These are phyloP conservation scores for Parelbella ahira DNA, from an alignment of 2,888 invertebrate species.

Conservation along the genomic window DNA sequence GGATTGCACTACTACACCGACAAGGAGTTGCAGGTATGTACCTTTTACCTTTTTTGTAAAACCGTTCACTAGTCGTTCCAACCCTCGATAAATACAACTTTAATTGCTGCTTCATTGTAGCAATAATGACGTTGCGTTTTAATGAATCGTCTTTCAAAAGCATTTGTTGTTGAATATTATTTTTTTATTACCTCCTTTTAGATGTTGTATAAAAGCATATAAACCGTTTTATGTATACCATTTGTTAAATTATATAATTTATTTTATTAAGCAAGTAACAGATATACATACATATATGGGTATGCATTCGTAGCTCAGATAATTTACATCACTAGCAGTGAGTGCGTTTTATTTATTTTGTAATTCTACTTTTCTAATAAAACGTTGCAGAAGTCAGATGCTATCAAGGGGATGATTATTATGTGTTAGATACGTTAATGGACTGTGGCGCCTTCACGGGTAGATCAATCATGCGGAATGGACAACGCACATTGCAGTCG, in stretches of 20 bases:
- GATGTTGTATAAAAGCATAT: too few relatives aligned
- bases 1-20: slow-evolving; percentile 95
- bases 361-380: slow-evolving; percentile 8
- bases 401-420: slow-evolving; percentile 3
- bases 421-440: slow-evolving; percentile 20
- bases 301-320: too few relatives aligned
- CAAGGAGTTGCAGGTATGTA: slow-evolving; percentile 90
- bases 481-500: not conserved
- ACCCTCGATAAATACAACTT: not conserved
- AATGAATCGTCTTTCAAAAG: too few relatives aligned
- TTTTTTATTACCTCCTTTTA: too few relatives aligned
- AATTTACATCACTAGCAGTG: slow-evolving; percentile 10
- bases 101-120: too few relatives aligned
- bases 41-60: slow-evolving; percentile 1
- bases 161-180: too few relatives aligned
- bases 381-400: not conserved
- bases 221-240: too few relatives aligned
- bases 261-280: too few relatives aligned
- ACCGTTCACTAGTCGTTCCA: not conserved
- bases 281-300: too few relatives aligned
- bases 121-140: too few relatives aligned
- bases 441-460: slow-evolving; percentile 11
- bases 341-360: slow-evolving; percentile 4
- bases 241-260: too few relatives aligned
- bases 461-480: slow-evolving; percentile 14